Evolutionary conservation across 2,888 invertebrate genomes (phyloP), one percentile per base, ranked within the genome.

Genomic region (Eupithecia vulgata): DNA sequence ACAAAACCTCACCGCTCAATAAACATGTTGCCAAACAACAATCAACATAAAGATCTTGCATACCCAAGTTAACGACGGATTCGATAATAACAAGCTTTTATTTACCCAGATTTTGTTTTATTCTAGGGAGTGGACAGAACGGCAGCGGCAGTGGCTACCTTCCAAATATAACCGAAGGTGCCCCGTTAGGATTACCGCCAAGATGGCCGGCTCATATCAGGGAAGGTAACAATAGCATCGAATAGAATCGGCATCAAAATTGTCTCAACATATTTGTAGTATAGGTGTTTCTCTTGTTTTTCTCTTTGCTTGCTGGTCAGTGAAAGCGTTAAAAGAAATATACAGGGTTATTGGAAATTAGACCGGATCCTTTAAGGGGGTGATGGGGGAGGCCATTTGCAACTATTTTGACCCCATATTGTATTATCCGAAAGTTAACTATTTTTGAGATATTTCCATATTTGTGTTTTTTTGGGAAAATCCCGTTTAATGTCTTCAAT

Each of bases 111-210:
- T 15, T 37, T 37, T 64, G 13, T 40, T 40, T 6, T 25, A n/a
- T 37, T 21, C 61, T 66, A 74, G 74, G 92, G 15, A 88, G 72
- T 5, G 68, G 68, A 25, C 67, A 83, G 1, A 82, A 88, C 2
- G 90, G 87, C 73, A 88, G 87, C 59, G 86, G 86, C 0, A 88
- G 88, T 1, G 89, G 90, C 57, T 95, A 90, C 77, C 82, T 95
- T 34, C 94, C 94, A 2, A 95, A 95, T 75, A 95, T 95, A 34
- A 89, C 94, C 1, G 95, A 95, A 79, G 92, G 93, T 0, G 90
- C 94, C 2, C 94, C 94, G 0, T 80, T 94, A 17, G 91, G 88
- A 0, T 82, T 91, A 2, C 75, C 91, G 1, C 91, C 92, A n/a
- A 83, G 94, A 37, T 94, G 94, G 94, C 92, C 91, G 1, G 80